phyloP scores from a whole-genome alignment of 2,888 invertebrate genomes.

The Agrotis ipsilon region DNA sequence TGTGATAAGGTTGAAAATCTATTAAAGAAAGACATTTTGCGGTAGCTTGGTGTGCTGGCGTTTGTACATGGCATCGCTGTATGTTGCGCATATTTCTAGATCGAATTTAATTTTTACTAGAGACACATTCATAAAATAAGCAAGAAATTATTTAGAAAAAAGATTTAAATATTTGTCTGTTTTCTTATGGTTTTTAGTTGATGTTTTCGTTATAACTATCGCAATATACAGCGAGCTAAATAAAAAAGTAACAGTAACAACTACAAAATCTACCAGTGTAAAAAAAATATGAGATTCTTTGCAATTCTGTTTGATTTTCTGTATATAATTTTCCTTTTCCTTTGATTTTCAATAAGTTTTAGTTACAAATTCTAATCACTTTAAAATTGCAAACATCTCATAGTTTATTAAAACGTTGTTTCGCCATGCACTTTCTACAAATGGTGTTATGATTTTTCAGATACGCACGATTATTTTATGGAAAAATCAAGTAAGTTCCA shows the following conservation, averaged over 20 bases:
- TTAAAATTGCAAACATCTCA: slow-evolving; percentile 35
- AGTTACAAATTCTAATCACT: background rate
- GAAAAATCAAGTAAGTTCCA: too few relatives aligned
- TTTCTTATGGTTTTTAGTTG: background rate
- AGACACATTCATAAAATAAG: too few relatives aligned
- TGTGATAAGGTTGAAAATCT: too few relatives aligned
- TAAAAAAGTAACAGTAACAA: slow-evolving; percentile 16
- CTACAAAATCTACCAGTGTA: slow-evolving; percentile 25
- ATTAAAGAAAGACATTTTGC: too few relatives aligned
- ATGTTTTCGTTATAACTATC: background rate
- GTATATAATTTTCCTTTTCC: background rate
- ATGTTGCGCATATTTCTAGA: slow-evolving; percentile 10
- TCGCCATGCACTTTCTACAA: slow-evolving; percentile 14
- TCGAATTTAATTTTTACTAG: too few relatives aligned
- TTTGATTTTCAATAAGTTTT: too few relatives aligned
- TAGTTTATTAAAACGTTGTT: slow-evolving; percentile 11
- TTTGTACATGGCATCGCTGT: slow-evolving; percentile 24
- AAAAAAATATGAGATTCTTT: slow-evolving; percentile 24
- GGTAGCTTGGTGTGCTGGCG: too few relatives aligned
- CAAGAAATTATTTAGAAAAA: background rate
- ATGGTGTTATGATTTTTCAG: slow-evolving; percentile 1
- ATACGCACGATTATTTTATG: slow-evolving; percentile 9
- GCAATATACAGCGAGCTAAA: slow-evolving; percentile 35
- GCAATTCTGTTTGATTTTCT: background rate
- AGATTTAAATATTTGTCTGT: background rate